A percentile compares a stretch with the other conserved stretches of the same genome.
phyloP scores from a whole-genome alignment of 2,113 vertebrate species.

The Todiramphus saurophagus region DNA sequence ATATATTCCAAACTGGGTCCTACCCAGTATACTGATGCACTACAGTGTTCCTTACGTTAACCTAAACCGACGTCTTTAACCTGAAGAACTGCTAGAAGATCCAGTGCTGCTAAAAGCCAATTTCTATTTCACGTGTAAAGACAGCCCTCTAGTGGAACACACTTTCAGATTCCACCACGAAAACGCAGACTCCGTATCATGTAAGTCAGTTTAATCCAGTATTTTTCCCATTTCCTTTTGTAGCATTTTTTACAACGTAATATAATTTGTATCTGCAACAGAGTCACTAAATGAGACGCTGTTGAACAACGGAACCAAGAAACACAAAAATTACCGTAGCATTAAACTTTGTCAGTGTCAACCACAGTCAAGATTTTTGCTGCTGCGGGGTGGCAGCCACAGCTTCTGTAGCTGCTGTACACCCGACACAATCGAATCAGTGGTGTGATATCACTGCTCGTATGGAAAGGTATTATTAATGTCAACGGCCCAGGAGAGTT shows the following conservation, averaged over 20 bases:
- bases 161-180: fast-evolving
- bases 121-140: constrained; percentile 41
- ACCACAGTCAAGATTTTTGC: background rate
- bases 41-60: background rate
- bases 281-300: background rate
- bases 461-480: background rate
- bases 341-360: background rate
- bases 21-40: background rate
- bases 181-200: too few relatives aligned
- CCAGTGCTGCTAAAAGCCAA: fast-evolving
- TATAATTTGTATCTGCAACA: background rate
- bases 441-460: background rate
- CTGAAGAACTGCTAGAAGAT: background rate
- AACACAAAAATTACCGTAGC: background rate
- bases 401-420: background rate
- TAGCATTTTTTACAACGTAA: background rate
- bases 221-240: background rate
- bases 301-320: background rate
- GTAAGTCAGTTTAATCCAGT: background rate
- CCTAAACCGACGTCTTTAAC: background rate
- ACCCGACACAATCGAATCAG: background rate
- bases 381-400: background rate
- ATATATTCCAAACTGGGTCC: background rate
- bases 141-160: constrained; percentile 74
- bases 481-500: background rate